phyloP scores from a whole-genome alignment of 2,888 invertebrate genomes.

The Drosophila aldrichi region DNA sequence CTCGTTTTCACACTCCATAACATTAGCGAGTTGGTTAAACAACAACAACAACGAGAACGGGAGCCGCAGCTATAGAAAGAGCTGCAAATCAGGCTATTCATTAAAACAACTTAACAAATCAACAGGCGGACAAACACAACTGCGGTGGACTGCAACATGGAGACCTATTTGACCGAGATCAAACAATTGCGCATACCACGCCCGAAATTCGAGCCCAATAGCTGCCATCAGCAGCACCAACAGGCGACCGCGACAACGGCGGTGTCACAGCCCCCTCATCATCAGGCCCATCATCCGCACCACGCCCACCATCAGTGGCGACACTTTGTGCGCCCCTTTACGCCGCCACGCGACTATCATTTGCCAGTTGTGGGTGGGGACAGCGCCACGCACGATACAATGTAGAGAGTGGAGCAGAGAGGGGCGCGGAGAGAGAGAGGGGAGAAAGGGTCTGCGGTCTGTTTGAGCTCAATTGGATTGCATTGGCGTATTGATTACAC shows the following conservation, averaged over 20 bases:
- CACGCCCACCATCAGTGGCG: constrained; percentile 74
- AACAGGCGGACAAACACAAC: constrained; percentile 57
- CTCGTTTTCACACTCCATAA: constrained; percentile 4
- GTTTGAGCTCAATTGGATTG: constrained; percentile 57
- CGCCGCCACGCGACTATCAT: constrained; percentile 92
- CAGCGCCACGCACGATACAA: constrained; percentile 62
- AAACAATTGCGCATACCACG: constrained; percentile 93
- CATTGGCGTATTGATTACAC: constrained; percentile 53
- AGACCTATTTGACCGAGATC: constrained; percentile 93
- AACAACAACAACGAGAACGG: constrained; percentile 50
- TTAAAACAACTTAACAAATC: constrained; percentile 65
- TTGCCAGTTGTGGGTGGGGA: constrained; percentile 86
- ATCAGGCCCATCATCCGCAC: constrained; percentile 52
- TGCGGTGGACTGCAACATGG: constrained; percentile 87
- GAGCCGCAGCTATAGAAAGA: background rate
- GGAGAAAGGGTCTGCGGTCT: constrained; percentile 42
- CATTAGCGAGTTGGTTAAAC: constrained; percentile 59
- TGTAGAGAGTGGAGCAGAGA: constrained; percentile 22
- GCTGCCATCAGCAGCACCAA: constrained; percentile 77
- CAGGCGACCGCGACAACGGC: constrained; percentile 45
- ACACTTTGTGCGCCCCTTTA: constrained; percentile 87
- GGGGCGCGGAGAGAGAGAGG: no score
- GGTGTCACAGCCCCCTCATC: constrained; percentile 44
- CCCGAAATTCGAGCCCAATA: constrained; percentile 89
- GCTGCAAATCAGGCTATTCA: constrained; percentile 48